These are phyloP conservation scores for Serilophus lunatus DNA, from an alignment of 2,113 vertebrate species.

Conservation along the genomic window DNA sequence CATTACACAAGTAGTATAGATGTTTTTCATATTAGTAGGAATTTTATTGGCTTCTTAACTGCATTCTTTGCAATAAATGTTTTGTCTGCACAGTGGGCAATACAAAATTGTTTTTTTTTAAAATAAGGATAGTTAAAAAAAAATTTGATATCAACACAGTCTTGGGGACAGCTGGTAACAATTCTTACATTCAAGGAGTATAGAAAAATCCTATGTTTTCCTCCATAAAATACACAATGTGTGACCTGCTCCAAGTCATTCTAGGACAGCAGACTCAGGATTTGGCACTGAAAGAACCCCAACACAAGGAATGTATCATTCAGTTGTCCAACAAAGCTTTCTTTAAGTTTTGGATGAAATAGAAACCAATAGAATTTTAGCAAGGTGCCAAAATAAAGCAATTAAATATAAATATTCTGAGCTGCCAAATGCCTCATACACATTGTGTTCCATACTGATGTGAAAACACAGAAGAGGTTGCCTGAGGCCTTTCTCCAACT, in stretches of 20 bases:
- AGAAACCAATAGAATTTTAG: conserved; percentile 13
- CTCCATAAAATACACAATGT: background rate
- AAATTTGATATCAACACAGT: background rate
- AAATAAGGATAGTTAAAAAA: background rate
- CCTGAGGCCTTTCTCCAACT: background rate
- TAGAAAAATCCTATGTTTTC: background rate
- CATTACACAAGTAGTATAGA: background rate
- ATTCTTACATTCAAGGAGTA: background rate
- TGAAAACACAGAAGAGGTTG: background rate
- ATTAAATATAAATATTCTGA: conserved; percentile 24
- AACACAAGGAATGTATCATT: background rate
- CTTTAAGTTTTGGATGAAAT: conserved; percentile 4
- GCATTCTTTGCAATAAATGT: conserved; percentile 32
- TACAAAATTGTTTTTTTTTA: background rate
- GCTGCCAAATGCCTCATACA: background rate
- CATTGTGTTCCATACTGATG: background rate
- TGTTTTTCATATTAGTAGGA: background rate
- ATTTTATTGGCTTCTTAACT: background rate
- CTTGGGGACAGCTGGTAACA: background rate
- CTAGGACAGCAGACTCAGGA: background rate
- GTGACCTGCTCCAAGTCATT: background rate
- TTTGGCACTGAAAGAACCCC: background rate
- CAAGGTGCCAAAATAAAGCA: conserved; percentile 18
- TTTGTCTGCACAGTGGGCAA: background rate
- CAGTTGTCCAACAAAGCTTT: background rate